Conservation (phyloP, 2,888 invertebrate genomes). For the Lottia gigantea region DNA sequence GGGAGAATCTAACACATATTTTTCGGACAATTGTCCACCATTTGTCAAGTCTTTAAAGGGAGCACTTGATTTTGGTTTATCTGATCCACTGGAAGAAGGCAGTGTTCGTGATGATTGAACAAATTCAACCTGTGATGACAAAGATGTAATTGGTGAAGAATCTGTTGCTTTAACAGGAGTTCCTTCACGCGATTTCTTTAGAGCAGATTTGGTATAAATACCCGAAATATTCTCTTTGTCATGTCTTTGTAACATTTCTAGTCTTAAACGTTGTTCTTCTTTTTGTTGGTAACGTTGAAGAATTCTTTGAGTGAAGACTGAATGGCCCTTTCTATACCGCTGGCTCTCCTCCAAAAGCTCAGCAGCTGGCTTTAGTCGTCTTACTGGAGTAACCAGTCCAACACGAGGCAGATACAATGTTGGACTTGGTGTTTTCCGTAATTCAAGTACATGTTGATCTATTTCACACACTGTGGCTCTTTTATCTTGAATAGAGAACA, state of each 20-base stretch:
- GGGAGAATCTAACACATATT: slow-evolving; percentile 36
- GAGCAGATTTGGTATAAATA: slow-evolving; percentile 55
- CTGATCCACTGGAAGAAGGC: slow-evolving; percentile 49
- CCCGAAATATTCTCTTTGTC: slow-evolving; percentile 55
- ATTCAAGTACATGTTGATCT: slow-evolving; percentile 31
- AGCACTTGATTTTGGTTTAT: slow-evolving; percentile 28
- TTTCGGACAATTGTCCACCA: slow-evolving; percentile 48
- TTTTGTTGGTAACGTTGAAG: slow-evolving; percentile 51
- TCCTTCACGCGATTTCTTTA: slow-evolving; percentile 55
- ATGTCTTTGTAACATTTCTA: slow-evolving; percentile 36
- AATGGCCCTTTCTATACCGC: slow-evolving; percentile 56
- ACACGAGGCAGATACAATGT: slow-evolving; percentile 38
- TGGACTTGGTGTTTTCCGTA: slow-evolving; percentile 41
- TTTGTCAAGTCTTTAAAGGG: slow-evolving; percentile 55
- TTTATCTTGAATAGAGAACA: slow-evolving; percentile 26
- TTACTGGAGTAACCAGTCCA: slow-evolving; percentile 44
- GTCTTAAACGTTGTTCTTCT: slow-evolving; percentile 40
- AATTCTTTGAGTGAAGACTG: slow-evolving; percentile 53
- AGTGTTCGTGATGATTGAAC: slow-evolving; percentile 50
- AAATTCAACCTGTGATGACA: slow-evolving; percentile 47
- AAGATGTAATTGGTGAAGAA: slow-evolving; percentile 37
- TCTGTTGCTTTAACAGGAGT: slow-evolving; percentile 44
- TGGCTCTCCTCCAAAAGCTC: slow-evolving; percentile 62
- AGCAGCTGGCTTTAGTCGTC: slow-evolving; percentile 60
- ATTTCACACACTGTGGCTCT: slow-evolving; percentile 34